phyloP scores from a whole-genome alignment of 2,113 vertebrate species.

The Amazona vittata region DNA sequence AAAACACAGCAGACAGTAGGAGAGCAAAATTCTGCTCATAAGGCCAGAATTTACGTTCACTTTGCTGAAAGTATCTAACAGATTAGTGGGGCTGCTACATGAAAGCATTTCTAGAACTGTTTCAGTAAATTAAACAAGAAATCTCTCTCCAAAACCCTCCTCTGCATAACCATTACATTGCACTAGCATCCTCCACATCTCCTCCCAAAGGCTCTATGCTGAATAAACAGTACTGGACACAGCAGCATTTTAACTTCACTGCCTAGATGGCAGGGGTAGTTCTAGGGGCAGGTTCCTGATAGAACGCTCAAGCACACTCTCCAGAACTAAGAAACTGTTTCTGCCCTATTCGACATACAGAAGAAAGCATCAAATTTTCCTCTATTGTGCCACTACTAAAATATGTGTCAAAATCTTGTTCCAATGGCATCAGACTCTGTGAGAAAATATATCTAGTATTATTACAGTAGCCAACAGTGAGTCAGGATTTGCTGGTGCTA shows the following conservation, averaged over 20 bases:
- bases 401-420: background rate
- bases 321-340: background rate
- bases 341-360: background rate
- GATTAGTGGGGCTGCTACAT: background rate
- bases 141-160: rapidly evolving
- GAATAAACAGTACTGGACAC: background rate
- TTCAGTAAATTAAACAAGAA: background rate
- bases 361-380: background rate
- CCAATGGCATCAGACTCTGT: background rate
- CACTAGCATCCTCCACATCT: background rate
- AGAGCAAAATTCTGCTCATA: background rate
- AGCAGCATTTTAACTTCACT: background rate
- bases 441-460: background rate
- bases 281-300: background rate
- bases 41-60: background rate
- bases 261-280: background rate
- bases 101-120: background rate
- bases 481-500: slow-evolving; percentile 35
- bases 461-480: slow-evolving; percentile 22
- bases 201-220: background rate
- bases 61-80: background rate
- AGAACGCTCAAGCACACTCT: background rate
- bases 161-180: background rate
- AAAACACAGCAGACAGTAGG: background rate
- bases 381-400: background rate